Base-by-base conservation (phyloP, 2,797 vertebrate genomes). In the Gadopsis bispinosus region DNA sequence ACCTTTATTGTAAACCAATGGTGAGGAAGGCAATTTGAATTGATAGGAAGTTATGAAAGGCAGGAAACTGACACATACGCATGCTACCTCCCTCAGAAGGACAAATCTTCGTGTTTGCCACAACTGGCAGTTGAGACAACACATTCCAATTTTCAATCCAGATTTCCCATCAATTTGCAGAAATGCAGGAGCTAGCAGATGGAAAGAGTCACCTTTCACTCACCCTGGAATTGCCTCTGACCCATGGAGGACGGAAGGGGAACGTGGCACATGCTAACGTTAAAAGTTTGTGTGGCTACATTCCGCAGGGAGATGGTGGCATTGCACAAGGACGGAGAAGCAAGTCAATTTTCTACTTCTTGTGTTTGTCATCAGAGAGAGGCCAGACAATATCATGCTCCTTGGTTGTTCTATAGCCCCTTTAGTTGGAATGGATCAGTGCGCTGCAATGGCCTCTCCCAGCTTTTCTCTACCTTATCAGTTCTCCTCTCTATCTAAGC, bases 81-180 rank as follows among this genome's bases (percentile, higher is more conserved):
- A 43, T 12, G 45, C 55, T 33, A 19, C 54, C 3, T 17, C 26
- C 53, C 33, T 65, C 41, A 56, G n/a, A 84, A 74, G 55, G 35
- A 47, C 70, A 79, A 53, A 33, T 72, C 77, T 79, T 58, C 45
- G 3, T 55, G 29, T 73, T 63, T 67, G 48, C 47, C 5, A 1
- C 69, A 59, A 85, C 35, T 75, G 41, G 65, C 64, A 75, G 71
- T 67, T 64, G 61, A 87, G 45, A 50, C 54, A 47, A 69, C 70
- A 78, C 65, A 43, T 62, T 69, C 43, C 80, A 75, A 76, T 83
- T 85, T 84, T 69, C 31, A 39, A 75, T 79, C 71, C 83, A 73
- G 64, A 82, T 83, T 88, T 88, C 69, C 82, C 80, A 85, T 90
- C 83, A 90, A 81, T 92, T 90, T 91, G 74, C 75, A 67, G 51